Evolutionary conservation across 2,113 vertebrate genomes (phyloP).

Genomic region (Menura novaehollandiae): DNA sequence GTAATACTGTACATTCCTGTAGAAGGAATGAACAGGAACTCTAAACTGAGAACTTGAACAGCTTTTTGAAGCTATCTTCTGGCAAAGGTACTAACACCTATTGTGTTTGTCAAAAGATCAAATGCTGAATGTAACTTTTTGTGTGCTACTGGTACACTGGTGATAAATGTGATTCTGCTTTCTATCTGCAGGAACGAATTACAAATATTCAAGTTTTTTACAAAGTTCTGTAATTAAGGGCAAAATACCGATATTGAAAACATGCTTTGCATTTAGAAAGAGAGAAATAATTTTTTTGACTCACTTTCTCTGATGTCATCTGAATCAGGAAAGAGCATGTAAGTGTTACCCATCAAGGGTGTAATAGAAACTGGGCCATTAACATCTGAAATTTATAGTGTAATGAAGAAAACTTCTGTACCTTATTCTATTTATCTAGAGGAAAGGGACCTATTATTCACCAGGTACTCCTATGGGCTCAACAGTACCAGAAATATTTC

Average conservation of each 20-base stretch:
- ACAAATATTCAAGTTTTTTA: neutral
- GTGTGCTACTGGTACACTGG: neutral
- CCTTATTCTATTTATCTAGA: neutral
- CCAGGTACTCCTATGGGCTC: neutral
- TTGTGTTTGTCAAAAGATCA: neutral
- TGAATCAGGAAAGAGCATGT: neutral
- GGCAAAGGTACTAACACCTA: neutral
- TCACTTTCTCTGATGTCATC: neutral
- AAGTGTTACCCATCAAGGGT: neutral
- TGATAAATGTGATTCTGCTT: neutral
- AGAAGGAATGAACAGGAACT: constrained; percentile 25
- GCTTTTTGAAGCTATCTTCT: constrained; percentile 33
- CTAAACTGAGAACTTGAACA: constrained; percentile 13
- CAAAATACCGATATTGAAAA: neutral
- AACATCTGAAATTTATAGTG: neutral
- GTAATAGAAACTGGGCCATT: neutral
- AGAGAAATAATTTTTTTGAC: neutral
- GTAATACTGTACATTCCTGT: neutral
- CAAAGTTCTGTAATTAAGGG: neutral
- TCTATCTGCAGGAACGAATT: neutral
- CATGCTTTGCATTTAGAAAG: neutral
- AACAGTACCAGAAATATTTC: neutral
- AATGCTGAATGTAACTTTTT: neutral
- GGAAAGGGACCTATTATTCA: neutral
- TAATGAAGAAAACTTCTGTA: neutral